Conservation (phyloP, 2,113 vertebrate species). For the Megalops atlanticus region DNA sequence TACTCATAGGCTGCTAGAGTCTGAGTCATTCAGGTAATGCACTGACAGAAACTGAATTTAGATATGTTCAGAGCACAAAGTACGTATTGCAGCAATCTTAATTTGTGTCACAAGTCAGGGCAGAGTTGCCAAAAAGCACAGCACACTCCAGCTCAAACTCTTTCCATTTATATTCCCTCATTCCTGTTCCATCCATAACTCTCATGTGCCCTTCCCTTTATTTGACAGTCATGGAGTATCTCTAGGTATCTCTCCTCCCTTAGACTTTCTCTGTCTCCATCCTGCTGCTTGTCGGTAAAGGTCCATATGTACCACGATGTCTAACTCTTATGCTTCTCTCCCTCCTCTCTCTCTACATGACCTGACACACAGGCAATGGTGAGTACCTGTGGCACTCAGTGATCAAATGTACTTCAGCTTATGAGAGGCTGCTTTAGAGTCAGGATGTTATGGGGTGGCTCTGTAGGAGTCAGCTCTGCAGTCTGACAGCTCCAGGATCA, state of each 20-base stretch:
- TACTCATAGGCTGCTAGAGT: conserved; percentile 15
- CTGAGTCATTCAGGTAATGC: conserved; percentile 30
- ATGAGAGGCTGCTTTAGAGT: too few species aligned
- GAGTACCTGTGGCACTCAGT: conserved; percentile 43
- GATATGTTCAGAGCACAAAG: conserved; percentile 36
- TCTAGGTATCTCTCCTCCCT: neutral
- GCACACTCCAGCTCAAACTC: neutral
- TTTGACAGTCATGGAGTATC: neutral
- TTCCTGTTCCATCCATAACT: neutral
- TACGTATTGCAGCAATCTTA: neutral
- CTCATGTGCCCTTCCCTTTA: neutral
- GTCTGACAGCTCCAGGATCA: neutral
- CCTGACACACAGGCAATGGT: conserved; percentile 68
- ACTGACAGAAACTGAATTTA: conserved; percentile 24
- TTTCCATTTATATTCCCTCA: neutral
- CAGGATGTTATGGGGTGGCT: neutral
- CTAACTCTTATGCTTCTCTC: conserved; percentile 41
- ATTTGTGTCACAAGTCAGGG: conserved; percentile 10
- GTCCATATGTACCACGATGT: neutral
- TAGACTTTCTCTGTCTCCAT: neutral
- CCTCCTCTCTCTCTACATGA: neutral
- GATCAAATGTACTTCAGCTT: too few species aligned
- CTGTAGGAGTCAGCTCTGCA: neutral
- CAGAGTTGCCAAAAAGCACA: neutral
- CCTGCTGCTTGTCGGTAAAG: neutral